Evolutionary conservation across 2,797 vertebrate genomes (phyloP), one percentile per base, ranked within the genome.

Genomic region (Bradypodion pumilum): DNA sequence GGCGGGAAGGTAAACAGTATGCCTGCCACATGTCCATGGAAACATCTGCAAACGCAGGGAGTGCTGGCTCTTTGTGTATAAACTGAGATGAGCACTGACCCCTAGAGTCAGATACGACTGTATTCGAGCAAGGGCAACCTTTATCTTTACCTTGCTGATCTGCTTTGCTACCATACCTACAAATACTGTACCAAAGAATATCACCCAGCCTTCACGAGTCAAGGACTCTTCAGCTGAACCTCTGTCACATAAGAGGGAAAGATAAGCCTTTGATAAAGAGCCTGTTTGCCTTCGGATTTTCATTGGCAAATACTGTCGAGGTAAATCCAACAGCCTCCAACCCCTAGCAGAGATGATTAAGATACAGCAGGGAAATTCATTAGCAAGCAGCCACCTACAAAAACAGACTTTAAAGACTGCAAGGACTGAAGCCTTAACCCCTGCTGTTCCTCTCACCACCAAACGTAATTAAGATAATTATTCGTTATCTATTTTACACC

Each of bases 201-300:
- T 42, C 68, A 59, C 44, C 79, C 49, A 74, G 8, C 44, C 82
- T 69, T 68, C 56, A 35, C 42, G 73, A 75, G 62, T 68, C 73
- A 75, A 76, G 63, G 62, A 23, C 81, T 68, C 25, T 56, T 76
- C 73, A 66, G 40, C 21, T 15, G 70, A 27, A 37, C 42, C 15
- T 35, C 16, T 9, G 46, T 10, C 46, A 40, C 46, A 76, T 56
- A 4, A 62, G 32, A 32, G 42, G 46, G 74, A 42, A 83, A 46
- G 29, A 32, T 8, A 76, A 76, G 49, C 29, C n/a, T n/a, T 29
- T 59, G 35, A 42, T 42, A 42, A 59, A 83, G 46, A 46, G 59
- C 10, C 23, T 76, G 74, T 83, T 83, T 83, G 81, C 25, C 23
- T 76, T 76, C 42, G 63, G 65, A 83, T 83, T 83, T 81, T 68